Evolutionary conservation across 2,888 invertebrate genomes (phyloP).

Genomic region (Caenorhabditis sp.): DNA sequence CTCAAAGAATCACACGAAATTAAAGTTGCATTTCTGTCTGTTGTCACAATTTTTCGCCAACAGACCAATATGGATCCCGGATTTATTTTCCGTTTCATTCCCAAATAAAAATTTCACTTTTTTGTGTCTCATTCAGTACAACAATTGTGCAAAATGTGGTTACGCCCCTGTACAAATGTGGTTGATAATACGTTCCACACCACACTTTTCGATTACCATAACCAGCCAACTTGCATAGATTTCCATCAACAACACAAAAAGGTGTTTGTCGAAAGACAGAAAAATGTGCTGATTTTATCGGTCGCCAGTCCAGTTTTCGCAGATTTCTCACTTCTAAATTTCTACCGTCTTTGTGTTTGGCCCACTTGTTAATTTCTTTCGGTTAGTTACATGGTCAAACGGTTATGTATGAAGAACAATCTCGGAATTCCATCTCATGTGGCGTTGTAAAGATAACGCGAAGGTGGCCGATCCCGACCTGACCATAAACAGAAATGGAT

Average conservation of each 20-base stretch:
- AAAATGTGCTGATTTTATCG: constrained; percentile 39
- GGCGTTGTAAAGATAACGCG: constrained; percentile 14
- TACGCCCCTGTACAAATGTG: neutral
- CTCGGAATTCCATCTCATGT: constrained; percentile 28
- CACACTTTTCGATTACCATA: constrained; percentile 20
- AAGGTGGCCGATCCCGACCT: constrained; percentile 13
- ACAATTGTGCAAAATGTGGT: neutral
- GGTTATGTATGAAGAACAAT: constrained; percentile 20
- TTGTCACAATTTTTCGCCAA: too few relatives aligned
- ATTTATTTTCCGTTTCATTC: too few relatives aligned
- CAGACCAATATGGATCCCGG: too few relatives aligned
- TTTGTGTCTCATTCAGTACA: neutral
- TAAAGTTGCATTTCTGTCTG: too few relatives aligned
- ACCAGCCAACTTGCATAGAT: constrained; percentile 5
- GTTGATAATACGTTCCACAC: constrained; percentile 1
- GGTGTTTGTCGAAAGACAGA: constrained; percentile 7
- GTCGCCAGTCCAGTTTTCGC: constrained; percentile 16
- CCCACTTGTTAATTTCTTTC: neutral
- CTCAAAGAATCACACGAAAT: too few relatives aligned
- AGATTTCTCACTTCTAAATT: constrained; percentile 12
- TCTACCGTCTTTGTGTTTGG: constrained; percentile 13
- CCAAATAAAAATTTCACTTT: too few relatives aligned
- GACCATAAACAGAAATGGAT: neutral
- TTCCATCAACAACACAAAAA: neutral
- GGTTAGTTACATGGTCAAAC: neutral